Evolutionary conservation across 2,113 vertebrate genomes (phyloP).

Genomic region (Dryoscopus gambensis): DNA sequence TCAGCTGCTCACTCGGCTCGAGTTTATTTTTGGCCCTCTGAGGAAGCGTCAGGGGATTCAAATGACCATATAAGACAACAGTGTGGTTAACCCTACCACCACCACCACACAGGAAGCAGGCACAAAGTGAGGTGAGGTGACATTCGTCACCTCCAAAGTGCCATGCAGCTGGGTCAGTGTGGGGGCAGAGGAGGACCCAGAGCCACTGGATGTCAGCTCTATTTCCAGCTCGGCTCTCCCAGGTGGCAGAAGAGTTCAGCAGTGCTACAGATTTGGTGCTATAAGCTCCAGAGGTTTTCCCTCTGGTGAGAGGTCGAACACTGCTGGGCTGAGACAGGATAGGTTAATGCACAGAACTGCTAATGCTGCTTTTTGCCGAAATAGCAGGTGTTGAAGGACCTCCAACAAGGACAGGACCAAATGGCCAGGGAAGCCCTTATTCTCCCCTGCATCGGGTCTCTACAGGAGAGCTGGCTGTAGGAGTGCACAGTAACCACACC

Average conservation of each 20-base stretch:
- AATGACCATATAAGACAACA: constrained; percentile 91
- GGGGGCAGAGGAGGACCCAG: neutral
- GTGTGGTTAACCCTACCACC: constrained; percentile 73
- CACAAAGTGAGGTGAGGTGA: constrained; percentile 61
- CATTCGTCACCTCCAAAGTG: constrained; percentile 4
- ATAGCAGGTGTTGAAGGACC: neutral
- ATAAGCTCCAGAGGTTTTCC: neutral
- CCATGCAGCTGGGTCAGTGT: neutral
- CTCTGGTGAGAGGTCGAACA: neutral
- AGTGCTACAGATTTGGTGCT: neutral
- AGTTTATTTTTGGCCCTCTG: constrained; percentile 90
- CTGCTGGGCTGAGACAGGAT: neutral
- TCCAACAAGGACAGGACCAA: neutral
- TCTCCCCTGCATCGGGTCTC: rapidly evolving
- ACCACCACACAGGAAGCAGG: constrained; percentile 53
- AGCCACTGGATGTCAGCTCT: neutral
- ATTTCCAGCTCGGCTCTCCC: neutral
- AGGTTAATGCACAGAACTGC: neutral
- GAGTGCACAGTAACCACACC: rapidly evolving
- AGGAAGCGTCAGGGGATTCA: constrained; percentile 81
- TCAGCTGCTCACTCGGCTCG: constrained; percentile 81
- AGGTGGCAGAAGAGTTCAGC: neutral
- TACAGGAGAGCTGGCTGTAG: neutral
- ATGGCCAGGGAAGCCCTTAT: neutral
- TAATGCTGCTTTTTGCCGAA: neutral